Percentiles rank a stretch among this genome's conserved stretches.
Conservation (phyloP, 2,797 vertebrate species). For the Oreochromis mossambicus region DNA sequence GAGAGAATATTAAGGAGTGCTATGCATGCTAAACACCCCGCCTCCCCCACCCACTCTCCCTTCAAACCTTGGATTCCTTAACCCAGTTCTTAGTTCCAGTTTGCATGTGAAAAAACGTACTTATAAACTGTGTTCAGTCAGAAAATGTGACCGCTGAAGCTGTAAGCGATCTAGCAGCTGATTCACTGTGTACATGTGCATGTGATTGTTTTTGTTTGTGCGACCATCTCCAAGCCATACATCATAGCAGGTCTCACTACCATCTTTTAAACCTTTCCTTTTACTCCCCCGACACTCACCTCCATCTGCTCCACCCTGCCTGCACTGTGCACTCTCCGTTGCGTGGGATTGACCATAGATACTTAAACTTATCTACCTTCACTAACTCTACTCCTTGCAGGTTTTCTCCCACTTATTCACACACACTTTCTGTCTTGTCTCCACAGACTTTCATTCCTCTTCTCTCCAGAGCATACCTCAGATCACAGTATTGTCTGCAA, state of each 20-base stretch:
- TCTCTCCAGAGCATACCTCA: neutral
- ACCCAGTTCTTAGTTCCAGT: neutral
- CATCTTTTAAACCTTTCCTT: neutral
- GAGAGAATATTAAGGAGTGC: neutral
- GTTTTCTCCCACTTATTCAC: neutral
- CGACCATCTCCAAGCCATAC: neutral
- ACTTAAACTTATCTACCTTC: neutral
- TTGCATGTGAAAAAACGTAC: neutral
- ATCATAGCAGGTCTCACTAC: neutral
- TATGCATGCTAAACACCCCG: neutral
- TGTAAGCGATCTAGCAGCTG: neutral
- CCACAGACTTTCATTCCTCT: neutral
- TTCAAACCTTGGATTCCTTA: neutral
- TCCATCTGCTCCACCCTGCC: neutral
- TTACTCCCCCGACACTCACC: neutral
- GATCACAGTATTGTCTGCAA: neutral
- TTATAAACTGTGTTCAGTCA: neutral
- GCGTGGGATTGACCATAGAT: neutral
- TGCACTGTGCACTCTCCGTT: neutral
- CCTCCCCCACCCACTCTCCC: neutral
- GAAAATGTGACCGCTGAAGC: neutral
- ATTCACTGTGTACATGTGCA: neutral
- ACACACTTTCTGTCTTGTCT: neutral
- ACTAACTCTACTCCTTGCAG: neutral
- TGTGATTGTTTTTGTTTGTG: neutral